phyloP scores from a whole-genome alignment of 2,888 invertebrate genomes.

The Sarcophaga variegata region DNA sequence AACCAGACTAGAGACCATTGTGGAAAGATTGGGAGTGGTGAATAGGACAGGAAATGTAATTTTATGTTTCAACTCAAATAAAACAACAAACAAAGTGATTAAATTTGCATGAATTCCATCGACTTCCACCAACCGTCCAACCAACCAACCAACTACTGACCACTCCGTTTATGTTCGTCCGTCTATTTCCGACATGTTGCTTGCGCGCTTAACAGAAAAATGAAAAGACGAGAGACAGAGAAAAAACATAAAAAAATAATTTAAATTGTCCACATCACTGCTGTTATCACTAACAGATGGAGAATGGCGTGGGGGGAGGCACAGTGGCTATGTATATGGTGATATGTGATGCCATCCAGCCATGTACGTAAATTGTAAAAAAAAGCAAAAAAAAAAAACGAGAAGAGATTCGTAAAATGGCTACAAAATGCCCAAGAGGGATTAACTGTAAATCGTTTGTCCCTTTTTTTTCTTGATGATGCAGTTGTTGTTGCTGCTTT shows the following conservation, averaged over 20 bases:
- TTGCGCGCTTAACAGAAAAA: conserved; percentile 41
- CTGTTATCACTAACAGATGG: neutral
- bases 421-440: conserved; percentile 81
- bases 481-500: conserved; percentile 22
- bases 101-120: conserved; percentile 80
- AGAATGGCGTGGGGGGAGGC: neutral
- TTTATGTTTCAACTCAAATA: conserved; percentile 75
- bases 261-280: conserved; percentile 56
- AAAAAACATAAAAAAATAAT: conserved; percentile 22
- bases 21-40: too few species aligned
- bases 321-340: neutral
- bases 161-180: neutral
- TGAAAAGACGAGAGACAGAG: neutral
- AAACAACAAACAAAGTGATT: conserved; percentile 72
- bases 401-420: conserved; percentile 61
- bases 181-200: conserved; percentile 72
- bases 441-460: conserved; percentile 78
- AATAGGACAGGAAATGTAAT: conserved; percentile 78
- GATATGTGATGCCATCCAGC: conserved; percentile 49
- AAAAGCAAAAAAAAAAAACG: neutral
- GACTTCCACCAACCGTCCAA: conserved; percentile 28
- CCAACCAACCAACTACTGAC: conserved; percentile 8
- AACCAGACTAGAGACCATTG: conserved; percentile 73
- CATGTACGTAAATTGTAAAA: neutral
- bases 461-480: conserved; percentile 58